A percentile compares a stretch with the other conserved stretches of the same genome.
Conservation (phyloP, 2,113 vertebrate species). For the Narcine bancroftii region DNA sequence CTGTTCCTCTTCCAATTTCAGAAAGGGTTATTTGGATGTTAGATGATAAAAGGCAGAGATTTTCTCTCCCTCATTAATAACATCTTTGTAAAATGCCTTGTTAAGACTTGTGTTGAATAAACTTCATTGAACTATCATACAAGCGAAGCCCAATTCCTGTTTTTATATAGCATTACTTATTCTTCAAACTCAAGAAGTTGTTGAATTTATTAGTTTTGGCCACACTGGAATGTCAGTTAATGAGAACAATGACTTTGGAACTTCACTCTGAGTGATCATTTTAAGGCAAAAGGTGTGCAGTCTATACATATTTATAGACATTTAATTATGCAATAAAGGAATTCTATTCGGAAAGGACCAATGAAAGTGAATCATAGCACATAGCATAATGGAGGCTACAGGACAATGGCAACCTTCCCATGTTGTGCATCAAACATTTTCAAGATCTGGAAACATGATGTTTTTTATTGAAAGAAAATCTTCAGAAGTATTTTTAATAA, state of each 20-base stretch:
- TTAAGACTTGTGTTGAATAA: neutral
- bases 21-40: neutral
- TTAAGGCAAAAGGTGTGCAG: neutral
- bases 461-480: no score
- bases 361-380: neutral
- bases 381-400: neutral
- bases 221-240: neutral
- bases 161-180: neutral
- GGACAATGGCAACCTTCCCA: neutral
- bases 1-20: neutral
- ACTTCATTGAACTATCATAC: neutral
- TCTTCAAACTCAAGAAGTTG: neutral
- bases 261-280: neutral
- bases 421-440: neutral
- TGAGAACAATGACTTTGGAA: neutral
- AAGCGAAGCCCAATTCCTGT: neutral
- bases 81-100: slow-evolving; percentile 1
- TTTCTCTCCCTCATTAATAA: neutral
- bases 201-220: neutral
- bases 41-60: neutral
- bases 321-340: neutral
- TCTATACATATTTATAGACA: neutral
- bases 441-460: neutral
- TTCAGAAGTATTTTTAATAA: neutral
- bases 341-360: neutral